Percentiles rank a stretch among this genome's conserved stretches.
phyloP scores from a whole-genome alignment of 2,113 vertebrate genomes.

The Sphaerodactylus townsendi region DNA sequence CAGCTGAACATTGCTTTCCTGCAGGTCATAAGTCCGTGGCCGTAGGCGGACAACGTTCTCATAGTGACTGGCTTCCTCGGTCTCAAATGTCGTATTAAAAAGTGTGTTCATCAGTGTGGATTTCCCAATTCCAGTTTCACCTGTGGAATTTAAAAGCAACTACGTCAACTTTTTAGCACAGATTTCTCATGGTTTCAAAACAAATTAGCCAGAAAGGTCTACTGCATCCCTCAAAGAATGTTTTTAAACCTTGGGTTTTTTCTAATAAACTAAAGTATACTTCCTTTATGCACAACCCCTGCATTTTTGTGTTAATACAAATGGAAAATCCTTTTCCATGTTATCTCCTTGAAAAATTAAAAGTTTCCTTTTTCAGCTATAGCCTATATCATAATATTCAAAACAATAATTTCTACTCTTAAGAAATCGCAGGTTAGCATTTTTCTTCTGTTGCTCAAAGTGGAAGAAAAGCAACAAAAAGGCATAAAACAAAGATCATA shows the following conservation, averaged over 20 bases:
- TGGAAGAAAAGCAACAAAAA: neutral
- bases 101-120: conserved; percentile 98
- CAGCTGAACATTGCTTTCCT: conserved; percentile 95
- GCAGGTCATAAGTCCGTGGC: conserved; percentile 91
- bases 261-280: neutral
- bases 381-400: neutral
- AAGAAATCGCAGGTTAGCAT: neutral
- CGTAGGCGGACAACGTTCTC: conserved; percentile 88
- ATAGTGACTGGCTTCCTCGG: conserved; percentile 94
- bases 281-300: neutral
- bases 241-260: too few species aligned
- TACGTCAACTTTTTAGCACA: neutral
- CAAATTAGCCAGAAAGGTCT: neutral
- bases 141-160: conserved; percentile 59
- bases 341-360: neutral
- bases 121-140: conserved; percentile 97
- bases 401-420: neutral
- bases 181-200: neutral
- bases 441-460: neutral
- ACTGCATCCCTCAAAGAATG: rapidly evolving
- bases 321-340: neutral
- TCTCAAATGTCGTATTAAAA: conserved; percentile 97
- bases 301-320: neutral
- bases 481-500: neutral
- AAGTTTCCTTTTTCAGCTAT: neutral